Evolutionary conservation across 2,797 vertebrate genomes (phyloP), one percentile per base, ranked within the genome.

Genomic region (Tauraco hartlaubi): DNA sequence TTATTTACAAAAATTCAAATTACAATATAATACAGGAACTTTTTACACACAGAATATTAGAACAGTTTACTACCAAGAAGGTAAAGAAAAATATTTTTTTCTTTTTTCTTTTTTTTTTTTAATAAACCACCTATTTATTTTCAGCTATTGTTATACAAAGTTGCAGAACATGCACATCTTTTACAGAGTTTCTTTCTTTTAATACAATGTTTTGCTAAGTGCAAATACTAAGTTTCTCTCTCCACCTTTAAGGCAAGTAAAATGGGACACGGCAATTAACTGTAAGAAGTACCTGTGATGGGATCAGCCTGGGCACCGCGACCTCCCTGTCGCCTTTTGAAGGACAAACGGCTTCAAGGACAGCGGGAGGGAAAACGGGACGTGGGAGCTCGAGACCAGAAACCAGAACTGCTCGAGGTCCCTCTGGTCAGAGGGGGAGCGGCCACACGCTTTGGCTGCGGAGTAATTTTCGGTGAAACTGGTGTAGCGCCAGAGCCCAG

Each of bases 191-290:
- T 59, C 58, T 85, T 75, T 71, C 74, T 95, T 89, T 94, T 93
- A 97, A 97, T 88, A 94, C 44, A 95, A 95, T 2, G 6, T 88
- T 97, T 97, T 96, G 96, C 98, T 97, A 98, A 98, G 98, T 98
- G 98, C 98, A 98, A 98, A 98, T 98, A 97, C 97, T 96, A 98
- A 95, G 90, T 92, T 97, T 95, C 90, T 97, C 96, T 98, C 97
- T 98, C 98, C 98, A 98, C 97, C 98, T 98, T 98, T 98, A 98
- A 98, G 98, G 98, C 98, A 98, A 98, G 96, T 98, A 97, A 95
- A 96, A 95, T 1, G 79, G 92, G 87, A 95, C 88, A 81, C 94
- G 84, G 75, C 62, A 80, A 91, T 66, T 35, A 79, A 91, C 87
- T 62, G 8, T 31, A 61, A 39, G 51, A 88, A 95, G 94, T 93